Percentiles rank a stretch among this genome's conserved stretches.
These are phyloP conservation scores for Zygaena filipendulae DNA, from an alignment of 2,888 invertebrate species.

Conservation along the genomic window DNA sequence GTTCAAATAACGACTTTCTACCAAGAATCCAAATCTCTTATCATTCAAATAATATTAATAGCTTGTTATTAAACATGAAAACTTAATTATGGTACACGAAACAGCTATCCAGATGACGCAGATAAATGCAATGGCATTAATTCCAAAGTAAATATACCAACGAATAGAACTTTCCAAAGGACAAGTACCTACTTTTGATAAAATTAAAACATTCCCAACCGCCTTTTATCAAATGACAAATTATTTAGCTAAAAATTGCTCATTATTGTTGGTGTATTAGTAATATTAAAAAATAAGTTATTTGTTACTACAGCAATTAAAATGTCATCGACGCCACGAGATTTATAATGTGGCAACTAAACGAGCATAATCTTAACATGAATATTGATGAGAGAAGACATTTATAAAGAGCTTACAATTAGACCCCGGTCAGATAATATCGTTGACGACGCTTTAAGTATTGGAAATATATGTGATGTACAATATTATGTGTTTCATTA, in stretches of 20 bases:
- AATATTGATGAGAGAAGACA: slow-evolving; percentile 53
- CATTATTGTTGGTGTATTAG: not conserved
- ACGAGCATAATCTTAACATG: slow-evolving; percentile 49
- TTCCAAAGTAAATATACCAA: slow-evolving; percentile 26
- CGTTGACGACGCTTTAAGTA: slow-evolving; percentile 21
- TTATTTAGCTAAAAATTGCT: not conserved
- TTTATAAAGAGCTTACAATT: slow-evolving; percentile 50
- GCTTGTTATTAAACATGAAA: too few relatives aligned
- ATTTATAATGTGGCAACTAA: slow-evolving; percentile 60
- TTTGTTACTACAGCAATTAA: slow-evolving; percentile 55
- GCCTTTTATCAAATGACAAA: not conserved
- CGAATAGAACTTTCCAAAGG: too few relatives aligned
- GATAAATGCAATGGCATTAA: slow-evolving; percentile 39
- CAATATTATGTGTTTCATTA: too few relatives aligned
- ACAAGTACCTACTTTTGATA: too few relatives aligned
- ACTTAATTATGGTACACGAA: too few relatives aligned
- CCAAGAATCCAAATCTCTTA: too few relatives aligned
- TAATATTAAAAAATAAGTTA: too few relatives aligned
- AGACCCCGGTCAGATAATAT: slow-evolving; percentile 29
- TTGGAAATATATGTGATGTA: not conserved
- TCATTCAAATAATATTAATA: too few relatives aligned
- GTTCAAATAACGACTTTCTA: too few relatives aligned
- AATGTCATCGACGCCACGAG: slow-evolving; percentile 54
- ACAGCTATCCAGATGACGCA: slow-evolving; percentile 31
- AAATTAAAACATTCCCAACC: too few relatives aligned